A percentile compares a stretch with the other conserved stretches of the same genome.
phyloP scores from a whole-genome alignment of 2,113 vertebrate species.

The Calyptomena viridis region DNA sequence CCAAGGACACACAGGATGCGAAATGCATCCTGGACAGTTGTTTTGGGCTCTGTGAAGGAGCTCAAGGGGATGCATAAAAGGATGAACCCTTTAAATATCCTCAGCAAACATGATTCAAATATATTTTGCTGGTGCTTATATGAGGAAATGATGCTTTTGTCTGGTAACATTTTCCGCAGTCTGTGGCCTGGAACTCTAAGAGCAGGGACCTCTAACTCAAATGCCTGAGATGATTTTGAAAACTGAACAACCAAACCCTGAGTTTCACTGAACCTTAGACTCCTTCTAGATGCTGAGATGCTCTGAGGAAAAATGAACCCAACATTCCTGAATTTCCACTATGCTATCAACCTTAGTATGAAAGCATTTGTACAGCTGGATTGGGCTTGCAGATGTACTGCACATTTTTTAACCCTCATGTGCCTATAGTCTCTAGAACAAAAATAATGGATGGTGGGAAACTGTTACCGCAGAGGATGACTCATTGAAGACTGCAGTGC shows the following conservation, averaged over 20 bases:
- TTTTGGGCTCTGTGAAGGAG: not conserved
- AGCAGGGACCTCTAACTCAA: not conserved
- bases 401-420: accelerated
- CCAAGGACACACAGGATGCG: not conserved
- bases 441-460: not conserved
- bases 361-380: not conserved
- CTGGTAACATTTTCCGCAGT: not conserved
- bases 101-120: not conserved
- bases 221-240: not conserved
- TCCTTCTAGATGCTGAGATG: not conserved
- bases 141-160: not conserved
- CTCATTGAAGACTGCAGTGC: not conserved
- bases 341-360: too few species aligned
- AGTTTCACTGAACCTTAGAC: not conserved
- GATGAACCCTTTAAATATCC: not conserved
- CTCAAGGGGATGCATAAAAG: not conserved
- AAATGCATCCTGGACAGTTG: not conserved
- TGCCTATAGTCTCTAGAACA: not conserved
- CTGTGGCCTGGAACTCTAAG: not conserved
- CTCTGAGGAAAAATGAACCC: not conserved
- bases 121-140: not conserved
- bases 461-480: not conserved
- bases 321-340: not conserved
- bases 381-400: not conserved
- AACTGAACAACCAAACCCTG: not conserved